Conservation (phyloP, 2,113 vertebrate species). For the Alectura lathami region DNA sequence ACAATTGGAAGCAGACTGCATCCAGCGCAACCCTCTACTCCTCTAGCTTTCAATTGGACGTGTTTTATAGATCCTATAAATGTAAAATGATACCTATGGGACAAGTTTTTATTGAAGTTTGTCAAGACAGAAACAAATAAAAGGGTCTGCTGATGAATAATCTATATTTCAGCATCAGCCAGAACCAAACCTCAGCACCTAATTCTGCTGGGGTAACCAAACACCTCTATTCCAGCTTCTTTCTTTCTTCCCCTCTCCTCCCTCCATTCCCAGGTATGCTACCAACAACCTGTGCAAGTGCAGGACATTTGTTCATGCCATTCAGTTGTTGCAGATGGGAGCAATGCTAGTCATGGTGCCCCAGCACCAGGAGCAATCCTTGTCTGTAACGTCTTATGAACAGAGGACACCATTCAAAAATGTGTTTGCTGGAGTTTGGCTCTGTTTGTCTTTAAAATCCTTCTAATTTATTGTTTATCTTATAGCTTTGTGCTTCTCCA, state of each 20-base stretch:
- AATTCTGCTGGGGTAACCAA: neutral
- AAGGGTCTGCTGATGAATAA: neutral
- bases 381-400: neutral
- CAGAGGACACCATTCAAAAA: neutral
- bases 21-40: neutral
- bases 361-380: rapidly evolving
- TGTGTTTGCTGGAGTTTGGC: neutral
- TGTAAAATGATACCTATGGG: neutral
- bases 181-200: neutral
- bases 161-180: neutral
- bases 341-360: neutral
- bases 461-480: neutral
- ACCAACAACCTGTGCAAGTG: neutral
- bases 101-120: neutral
- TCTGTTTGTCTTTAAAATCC: neutral
- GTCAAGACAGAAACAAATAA: neutral
- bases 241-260: neutral
- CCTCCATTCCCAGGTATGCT: neutral
- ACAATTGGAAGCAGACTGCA: neutral
- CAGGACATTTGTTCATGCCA: neutral
- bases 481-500: neutral
- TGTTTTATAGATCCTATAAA: neutral
- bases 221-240: neutral
- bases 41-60: neutral
- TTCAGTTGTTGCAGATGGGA: neutral